Percentiles rank a stretch among this genome's conserved stretches.
Evolutionary conservation across 2,888 invertebrate species (phyloP).

Genomic region (Cephus rjabovi): DNA sequence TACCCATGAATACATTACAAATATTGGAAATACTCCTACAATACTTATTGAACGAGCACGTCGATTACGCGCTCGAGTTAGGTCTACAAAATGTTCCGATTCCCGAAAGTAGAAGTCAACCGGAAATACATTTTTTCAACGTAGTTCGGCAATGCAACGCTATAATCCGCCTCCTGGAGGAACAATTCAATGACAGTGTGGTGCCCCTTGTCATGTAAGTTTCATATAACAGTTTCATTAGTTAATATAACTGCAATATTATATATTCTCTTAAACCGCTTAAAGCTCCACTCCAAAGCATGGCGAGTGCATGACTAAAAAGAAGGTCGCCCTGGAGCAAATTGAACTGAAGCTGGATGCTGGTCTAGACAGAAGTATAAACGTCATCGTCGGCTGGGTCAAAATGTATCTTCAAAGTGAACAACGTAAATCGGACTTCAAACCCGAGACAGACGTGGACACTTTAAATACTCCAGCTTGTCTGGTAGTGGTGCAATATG

Average conservation of each 20-base stretch:
- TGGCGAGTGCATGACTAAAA: conserved; percentile 88
- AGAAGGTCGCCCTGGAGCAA: conserved; percentile 86
- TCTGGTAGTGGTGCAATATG: conserved; percentile 83
- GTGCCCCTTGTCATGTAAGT: conserved; percentile 88
- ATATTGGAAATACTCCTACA: conserved; percentile 88
- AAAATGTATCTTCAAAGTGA: conserved; percentile 89
- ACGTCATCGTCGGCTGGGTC: conserved; percentile 91
- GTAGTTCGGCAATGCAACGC: conserved; percentile 93
- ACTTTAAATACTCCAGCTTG: conserved; percentile 89
- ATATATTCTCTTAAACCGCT: background rate
- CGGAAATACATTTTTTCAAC: conserved; percentile 93
- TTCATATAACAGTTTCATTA: conserved; percentile 21
- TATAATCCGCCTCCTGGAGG: conserved; percentile 92
- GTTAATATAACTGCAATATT: conserved; percentile 1
- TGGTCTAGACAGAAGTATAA: conserved; percentile 87
- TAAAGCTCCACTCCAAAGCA: conserved; percentile 86
- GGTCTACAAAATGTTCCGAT: conserved; percentile 91
- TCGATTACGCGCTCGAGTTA: conserved; percentile 95
- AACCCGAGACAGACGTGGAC: conserved; percentile 88
- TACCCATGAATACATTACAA: conserved; percentile 81
- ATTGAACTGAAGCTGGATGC: conserved; percentile 92
- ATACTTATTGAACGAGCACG: conserved; percentile 89
- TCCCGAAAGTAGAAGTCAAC: conserved; percentile 86
- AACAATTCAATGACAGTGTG: conserved; percentile 90
- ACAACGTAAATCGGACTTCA: conserved; percentile 96